Evolutionary conservation across 1,140 invertebrate genomes (phyloP), one percentile per base, ranked within the genome.

Genomic region (Argopecten irradians): DNA sequence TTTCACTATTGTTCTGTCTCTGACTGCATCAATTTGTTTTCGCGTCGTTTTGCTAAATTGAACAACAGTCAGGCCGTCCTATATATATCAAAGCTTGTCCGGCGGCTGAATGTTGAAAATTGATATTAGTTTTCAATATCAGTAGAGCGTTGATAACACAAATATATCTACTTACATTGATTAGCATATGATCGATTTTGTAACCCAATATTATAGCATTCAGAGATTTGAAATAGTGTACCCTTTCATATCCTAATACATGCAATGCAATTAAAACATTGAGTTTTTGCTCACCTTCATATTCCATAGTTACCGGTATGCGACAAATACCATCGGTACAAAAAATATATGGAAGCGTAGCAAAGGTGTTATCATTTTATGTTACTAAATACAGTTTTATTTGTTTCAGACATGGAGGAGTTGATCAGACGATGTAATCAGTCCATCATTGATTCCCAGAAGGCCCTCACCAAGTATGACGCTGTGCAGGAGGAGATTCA

Each of bases 331-430:
- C n/a, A n/a, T n/a, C n/a, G n/a, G n/a, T n/a, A n/a, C n/a, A n/a
- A n/a, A n/a, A n/a, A n/a, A n/a, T n/a, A n/a, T n/a, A n/a, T n/a
- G n/a, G n/a, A n/a, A n/a, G n/a, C n/a, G n/a, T n/a, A n/a, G n/a
- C n/a, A n/a, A n/a, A n/a, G n/a, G n/a, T n/a, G n/a, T n/a, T n/a
- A n/a, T n/a, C n/a, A n/a, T n/a, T n/a, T n/a, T n/a, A n/a, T n/a
- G n/a, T n/a, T n/a, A n/a, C n/a, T n/a, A n/a, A n/a, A n/a, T n/a
- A n/a, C n/a, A n/a, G n/a, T n/a, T n/a, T n/a, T n/a, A n/a, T n/a
- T n/a, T n/a, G n/a, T n/a, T n/a, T n/a, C 55, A 71, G 55, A 71
- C n/a, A 71, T 71, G 55, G 55, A 71, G n/a, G 55, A 71, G n/a
- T 16, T 71, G 55, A 71, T 71, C 22, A 22, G 55, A n/a, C 8